Base-by-base conservation (phyloP, 2,113 vertebrate species). In the Pantherophis guttatus region DNA sequence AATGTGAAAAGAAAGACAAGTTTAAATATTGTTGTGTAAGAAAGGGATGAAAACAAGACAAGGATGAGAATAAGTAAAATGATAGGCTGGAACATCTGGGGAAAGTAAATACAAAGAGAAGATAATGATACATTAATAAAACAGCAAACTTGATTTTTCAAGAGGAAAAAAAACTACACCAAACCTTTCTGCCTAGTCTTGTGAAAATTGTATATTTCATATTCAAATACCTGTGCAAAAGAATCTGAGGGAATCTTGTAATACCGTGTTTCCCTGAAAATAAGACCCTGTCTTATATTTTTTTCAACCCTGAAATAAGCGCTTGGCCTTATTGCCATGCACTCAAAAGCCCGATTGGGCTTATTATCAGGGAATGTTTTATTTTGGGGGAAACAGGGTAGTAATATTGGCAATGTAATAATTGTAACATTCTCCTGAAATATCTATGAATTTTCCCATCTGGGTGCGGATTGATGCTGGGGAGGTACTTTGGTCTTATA, bases 21-120 rank as follows among this genome's bases (percentile, higher is more conserved):
- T 98, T 99, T 99, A 98, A 99, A 99, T 98, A 99, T 99, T 96
- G 99, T 99, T 97, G 99, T 98, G 97, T 99, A 99, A 94, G 99
- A 99, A 97, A 99, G 98, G 90, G 99, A 99, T 94, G 99, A 99
- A 98, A 99, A 99, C 97, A 99, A 98, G 98, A 99, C 99, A 95
- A 99, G 99, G 96, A 99, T 99, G 98, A 99, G 99, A 97, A 99
- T 99, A 97, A 99, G 98, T 98, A 99, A 98, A 99, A 99, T 99
- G 98, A 99, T 99, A 97, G 99, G 99, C 98, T 99, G 99, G 98
- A 99, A 99, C 99, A 99, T 99, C 99, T 99, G 97, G 97, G 98
- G 97, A 81, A 98, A 96, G 96, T 97, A 98, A 97, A 97, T 96
- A 97, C 95, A 98, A 95, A 98, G 95, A 98, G 95, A 96, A 98